A percentile compares a stretch with the other conserved stretches of the same genome.
Evolutionary conservation across 2,113 vertebrate genomes (phyloP).

Genomic region (Chaetorhynchus papuensis): DNA sequence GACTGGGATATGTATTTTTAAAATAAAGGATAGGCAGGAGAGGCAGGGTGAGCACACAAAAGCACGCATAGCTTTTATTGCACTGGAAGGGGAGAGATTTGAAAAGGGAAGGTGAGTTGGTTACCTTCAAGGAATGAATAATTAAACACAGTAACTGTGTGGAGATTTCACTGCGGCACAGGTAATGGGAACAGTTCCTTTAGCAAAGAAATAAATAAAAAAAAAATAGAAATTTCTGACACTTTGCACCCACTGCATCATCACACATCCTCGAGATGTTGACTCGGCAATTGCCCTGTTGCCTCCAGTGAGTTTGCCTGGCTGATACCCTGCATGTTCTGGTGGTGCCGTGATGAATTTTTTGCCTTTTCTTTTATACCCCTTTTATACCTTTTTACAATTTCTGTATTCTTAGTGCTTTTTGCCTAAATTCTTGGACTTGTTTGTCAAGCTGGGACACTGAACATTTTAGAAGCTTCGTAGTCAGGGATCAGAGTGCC

Average conservation of each 20-base stretch:
- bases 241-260: background rate
- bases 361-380: too few relatives aligned
- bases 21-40: background rate
- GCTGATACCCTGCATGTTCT: background rate
- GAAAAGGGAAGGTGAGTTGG: background rate
- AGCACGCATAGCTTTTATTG: background rate
- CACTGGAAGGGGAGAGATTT: background rate
- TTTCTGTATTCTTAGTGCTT: too few relatives aligned
- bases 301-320: background rate
- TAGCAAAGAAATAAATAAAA: background rate
- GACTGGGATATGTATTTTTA: background rate
- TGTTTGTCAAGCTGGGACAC: too few relatives aligned
- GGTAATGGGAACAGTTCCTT: background rate
- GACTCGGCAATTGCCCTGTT: fast-evolving
- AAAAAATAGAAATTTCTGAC: background rate
- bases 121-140: slow-evolving; percentile 13
- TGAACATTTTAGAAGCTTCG: too few relatives aligned
- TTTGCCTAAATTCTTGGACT: too few relatives aligned
- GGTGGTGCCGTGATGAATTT: background rate
- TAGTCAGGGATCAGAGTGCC: too few relatives aligned
- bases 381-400: too few relatives aligned
- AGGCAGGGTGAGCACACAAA: background rate
- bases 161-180: background rate
- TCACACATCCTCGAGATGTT: background rate
- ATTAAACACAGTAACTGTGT: background rate